A percentile compares a stretch with the other conserved stretches of the same genome.
Evolutionary conservation across 2,797 vertebrate species (phyloP).

Genomic region (Monodelphis domestica): DNA sequence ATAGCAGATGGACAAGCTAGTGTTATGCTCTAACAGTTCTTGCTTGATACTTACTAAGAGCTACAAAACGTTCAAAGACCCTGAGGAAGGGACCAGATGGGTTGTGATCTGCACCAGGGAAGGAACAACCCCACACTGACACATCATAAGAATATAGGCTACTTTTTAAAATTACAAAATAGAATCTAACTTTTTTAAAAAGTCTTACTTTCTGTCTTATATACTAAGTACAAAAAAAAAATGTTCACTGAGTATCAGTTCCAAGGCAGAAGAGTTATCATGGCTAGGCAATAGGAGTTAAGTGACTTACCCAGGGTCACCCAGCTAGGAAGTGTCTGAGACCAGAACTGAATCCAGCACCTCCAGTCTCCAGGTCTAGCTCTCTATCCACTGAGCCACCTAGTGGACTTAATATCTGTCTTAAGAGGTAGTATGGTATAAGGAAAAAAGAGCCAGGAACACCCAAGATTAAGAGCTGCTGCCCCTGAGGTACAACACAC

Average conservation of each 20-base stretch:
- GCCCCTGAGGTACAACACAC: not conserved
- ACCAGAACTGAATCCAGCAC: too few species aligned
- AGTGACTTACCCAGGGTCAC: too few species aligned
- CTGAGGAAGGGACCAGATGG: not conserved
- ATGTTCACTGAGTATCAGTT: too few species aligned
- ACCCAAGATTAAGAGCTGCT: not conserved
- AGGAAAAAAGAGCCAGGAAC: not conserved
- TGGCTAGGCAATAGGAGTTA: too few species aligned
- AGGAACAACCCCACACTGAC: not conserved
- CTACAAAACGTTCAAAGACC: not conserved
- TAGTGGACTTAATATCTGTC: too few species aligned
- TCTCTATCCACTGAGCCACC: too few species aligned
- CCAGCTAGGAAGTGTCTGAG: too few species aligned
- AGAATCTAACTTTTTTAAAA: too few species aligned
- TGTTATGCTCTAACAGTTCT: not conserved
- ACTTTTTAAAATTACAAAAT: not conserved
- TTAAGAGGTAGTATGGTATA: not conserved
- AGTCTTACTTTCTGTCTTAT: too few species aligned
- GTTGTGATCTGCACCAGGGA: not conserved
- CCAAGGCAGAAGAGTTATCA: too few species aligned
- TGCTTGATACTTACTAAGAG: not conserved
- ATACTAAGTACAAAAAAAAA: too few species aligned
- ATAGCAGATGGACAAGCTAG: not conserved
- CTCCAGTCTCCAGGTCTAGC: too few species aligned
- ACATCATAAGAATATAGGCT: not conserved